These are phyloP conservation scores for Ophion ellenae DNA, from an alignment of 2,888 invertebrate genomes.

Conservation along the genomic window DNA sequence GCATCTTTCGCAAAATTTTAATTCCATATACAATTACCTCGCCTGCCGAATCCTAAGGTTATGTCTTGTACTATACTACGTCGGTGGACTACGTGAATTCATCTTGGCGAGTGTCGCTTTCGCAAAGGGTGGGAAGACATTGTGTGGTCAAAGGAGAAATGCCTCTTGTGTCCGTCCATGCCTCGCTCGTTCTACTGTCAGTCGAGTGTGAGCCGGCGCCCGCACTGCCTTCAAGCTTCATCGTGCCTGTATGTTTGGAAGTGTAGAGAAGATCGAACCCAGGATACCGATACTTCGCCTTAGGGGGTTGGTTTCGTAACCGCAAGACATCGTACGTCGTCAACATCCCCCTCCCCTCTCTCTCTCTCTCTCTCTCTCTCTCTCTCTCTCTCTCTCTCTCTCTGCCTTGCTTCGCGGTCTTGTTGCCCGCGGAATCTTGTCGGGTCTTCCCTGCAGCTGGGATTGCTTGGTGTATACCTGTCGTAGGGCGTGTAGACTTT, in stretches of 20 bases:
- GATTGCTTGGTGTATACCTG: constrained; percentile 45
- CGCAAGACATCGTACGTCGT: constrained; percentile 55
- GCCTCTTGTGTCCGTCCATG: constrained; percentile 30
- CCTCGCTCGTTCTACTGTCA: constrained; percentile 34
- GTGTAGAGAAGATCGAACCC: constrained; percentile 36
- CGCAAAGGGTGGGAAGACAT: constrained; percentile 22
- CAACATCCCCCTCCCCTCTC: constrained; percentile 1
- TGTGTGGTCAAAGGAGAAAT: constrained; percentile 20
- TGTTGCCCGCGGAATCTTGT: constrained; percentile 43
- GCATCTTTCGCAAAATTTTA: background rate
- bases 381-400: background rate
- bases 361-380: background rate
- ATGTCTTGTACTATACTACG: background rate
- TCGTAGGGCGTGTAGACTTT: constrained; percentile 26
- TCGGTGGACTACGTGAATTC: background rate
- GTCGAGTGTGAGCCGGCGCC: background rate
- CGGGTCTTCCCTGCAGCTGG: constrained; percentile 13
- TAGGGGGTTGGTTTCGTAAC: constrained; percentile 48
- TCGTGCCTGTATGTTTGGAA: background rate
- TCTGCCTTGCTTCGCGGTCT: constrained; percentile 36
- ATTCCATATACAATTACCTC: background rate
- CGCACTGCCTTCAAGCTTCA: constrained; percentile 14
- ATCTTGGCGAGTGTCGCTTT: background rate
- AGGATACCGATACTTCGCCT: constrained; percentile 48
- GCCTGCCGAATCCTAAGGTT: background rate